These are phyloP conservation scores for Liposcelis brunnea DNA, from an alignment of 2,888 invertebrate species.

Conservation along the genomic window DNA sequence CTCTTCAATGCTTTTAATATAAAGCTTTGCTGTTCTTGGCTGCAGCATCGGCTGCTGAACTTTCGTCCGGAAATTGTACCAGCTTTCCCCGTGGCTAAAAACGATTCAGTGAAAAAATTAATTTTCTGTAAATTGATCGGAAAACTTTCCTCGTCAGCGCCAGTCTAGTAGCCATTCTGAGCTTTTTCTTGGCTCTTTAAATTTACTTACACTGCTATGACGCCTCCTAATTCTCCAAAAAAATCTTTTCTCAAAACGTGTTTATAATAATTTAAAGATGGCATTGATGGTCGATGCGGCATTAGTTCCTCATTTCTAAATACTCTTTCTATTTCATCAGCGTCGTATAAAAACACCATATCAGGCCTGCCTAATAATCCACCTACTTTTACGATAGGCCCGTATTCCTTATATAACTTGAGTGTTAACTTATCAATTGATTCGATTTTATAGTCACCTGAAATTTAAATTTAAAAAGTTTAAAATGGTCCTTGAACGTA, in stretches of 20 bases:
- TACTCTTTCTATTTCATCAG: constrained; percentile 49
- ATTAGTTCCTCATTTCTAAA: constrained; percentile 48
- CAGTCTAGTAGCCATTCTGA: background rate
- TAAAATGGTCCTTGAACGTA: background rate
- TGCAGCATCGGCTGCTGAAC: constrained; percentile 63
- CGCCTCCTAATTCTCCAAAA: constrained; percentile 47
- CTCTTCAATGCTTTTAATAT: constrained; percentile 47
- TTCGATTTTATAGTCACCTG: constrained; percentile 45
- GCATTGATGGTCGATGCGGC: constrained; percentile 58
- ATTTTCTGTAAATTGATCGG: background rate
- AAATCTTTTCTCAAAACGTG: constrained; percentile 48
- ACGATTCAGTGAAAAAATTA: background rate
- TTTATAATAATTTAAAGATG: constrained; percentile 55
- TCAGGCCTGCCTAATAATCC: constrained; percentile 52
- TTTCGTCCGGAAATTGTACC: constrained; percentile 59
- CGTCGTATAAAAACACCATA: constrained; percentile 55
- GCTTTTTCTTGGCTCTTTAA: background rate
- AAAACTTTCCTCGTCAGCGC: no score
- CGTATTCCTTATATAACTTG: constrained; percentile 39
- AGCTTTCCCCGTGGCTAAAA: constrained; percentile 60
- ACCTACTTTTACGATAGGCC: constrained; percentile 47
- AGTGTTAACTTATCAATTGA: constrained; percentile 47
- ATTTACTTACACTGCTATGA: constrained; percentile 51
- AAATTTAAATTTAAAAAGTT: constrained; percentile 15
- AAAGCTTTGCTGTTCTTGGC: constrained; percentile 52